Evolutionary conservation across 2,888 invertebrate genomes (phyloP).

Genomic region (Pachliopta kotzebuea): DNA sequence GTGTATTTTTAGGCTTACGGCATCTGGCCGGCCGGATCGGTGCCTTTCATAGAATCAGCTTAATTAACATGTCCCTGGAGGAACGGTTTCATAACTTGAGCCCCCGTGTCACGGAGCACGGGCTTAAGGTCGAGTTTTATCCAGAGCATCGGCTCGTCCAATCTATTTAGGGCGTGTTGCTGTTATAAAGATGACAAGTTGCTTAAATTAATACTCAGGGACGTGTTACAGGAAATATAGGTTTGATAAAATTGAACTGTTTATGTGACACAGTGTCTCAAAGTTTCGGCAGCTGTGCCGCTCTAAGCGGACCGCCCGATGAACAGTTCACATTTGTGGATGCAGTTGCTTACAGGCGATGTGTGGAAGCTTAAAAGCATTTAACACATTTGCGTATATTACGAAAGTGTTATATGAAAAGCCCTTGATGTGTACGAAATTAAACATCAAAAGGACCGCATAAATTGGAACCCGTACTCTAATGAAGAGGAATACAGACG

Average conservation of each 20-base stretch:
- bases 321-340: constrained; percentile 20
- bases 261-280: constrained; percentile 33
- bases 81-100: constrained; percentile 63
- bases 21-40: constrained; percentile 65
- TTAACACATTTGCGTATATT: constrained; percentile 25
- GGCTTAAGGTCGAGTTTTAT: constrained; percentile 42
- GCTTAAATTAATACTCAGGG: constrained; percentile 33
- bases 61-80: constrained; percentile 71
- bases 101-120: constrained; percentile 44
- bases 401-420: background rate
- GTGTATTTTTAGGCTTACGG: constrained; percentile 73
- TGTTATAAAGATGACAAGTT: constrained; percentile 42
- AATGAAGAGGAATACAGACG: constrained; percentile 18
- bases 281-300: constrained; percentile 28
- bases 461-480: constrained; percentile 5
- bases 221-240: constrained; percentile 36
- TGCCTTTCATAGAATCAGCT: constrained; percentile 70
- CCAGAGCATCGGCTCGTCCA: constrained; percentile 27
- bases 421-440: constrained; percentile 17
- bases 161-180: constrained; percentile 43
- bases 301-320: constrained; percentile 26
- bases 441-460: constrained; percentile 25
- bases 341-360: background rate
- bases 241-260: constrained; percentile 36
- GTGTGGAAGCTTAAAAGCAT: constrained; percentile 10